phyloP scores from a whole-genome alignment of 2,113 vertebrate species.

The Ariopsis seemanni region DNA sequence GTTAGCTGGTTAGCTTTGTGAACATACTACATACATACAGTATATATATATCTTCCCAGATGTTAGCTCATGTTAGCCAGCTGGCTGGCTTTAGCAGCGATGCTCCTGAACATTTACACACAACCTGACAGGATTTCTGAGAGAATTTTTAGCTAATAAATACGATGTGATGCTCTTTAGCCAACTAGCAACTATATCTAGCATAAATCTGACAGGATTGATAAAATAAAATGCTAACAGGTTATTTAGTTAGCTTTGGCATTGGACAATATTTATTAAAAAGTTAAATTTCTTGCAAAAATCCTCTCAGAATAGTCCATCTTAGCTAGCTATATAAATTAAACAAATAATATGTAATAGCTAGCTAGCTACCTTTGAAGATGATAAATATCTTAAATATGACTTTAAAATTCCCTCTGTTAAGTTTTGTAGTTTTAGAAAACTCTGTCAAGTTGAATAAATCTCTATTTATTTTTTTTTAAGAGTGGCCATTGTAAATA shows the following conservation, averaged over 20 bases:
- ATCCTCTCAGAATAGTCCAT: background rate
- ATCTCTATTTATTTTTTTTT: too few species aligned
- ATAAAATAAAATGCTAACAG: background rate
- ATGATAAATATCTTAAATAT: background rate
- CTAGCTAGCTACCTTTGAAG: background rate
- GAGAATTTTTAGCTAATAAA: too few species aligned
- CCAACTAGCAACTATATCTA: too few species aligned
- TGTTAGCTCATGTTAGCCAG: background rate
- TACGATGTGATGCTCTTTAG: too few species aligned
- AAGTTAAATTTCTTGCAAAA: background rate
- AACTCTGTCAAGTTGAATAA: background rate
- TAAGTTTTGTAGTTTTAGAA: background rate
- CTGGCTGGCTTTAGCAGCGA: background rate
- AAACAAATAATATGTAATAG: background rate
- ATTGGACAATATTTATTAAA: background rate
- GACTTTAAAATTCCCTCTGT: background rate
- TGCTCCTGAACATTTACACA: background rate
- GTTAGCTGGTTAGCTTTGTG: background rate
- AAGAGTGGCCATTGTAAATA: background rate
- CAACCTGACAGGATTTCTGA: background rate
- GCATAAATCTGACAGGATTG: too few species aligned
- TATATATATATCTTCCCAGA: background rate
- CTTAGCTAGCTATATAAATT: background rate
- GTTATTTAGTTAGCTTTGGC: background rate
- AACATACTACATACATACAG: too few species aligned